A percentile compares a stretch with the other conserved stretches of the same genome.
These are phyloP conservation scores for Cephus nigrinus DNA, from an alignment of 2,888 invertebrate genomes.

Conservation along the genomic window DNA sequence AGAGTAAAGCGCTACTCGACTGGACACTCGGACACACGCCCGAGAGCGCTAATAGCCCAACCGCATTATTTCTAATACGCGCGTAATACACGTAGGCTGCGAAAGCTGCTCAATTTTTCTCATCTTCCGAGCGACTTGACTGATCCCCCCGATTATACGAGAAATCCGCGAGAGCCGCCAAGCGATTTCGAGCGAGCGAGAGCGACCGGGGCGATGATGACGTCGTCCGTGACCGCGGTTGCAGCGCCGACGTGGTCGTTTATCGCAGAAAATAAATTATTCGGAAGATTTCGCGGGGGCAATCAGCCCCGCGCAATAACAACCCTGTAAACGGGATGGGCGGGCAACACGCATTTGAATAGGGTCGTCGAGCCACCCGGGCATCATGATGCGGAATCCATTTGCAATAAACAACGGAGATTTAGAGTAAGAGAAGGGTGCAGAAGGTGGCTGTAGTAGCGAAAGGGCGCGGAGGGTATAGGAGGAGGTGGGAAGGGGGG, in stretches of 20 bases:
- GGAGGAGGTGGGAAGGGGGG: background rate
- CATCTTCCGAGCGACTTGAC: conserved; percentile 52
- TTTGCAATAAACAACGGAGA: conserved; percentile 67
- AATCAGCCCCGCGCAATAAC: conserved; percentile 56
- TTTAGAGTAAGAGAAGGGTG: conserved; percentile 42
- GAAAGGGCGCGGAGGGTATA: background rate
- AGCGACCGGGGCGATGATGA: background rate
- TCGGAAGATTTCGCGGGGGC: conserved; percentile 55
- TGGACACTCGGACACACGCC: conserved; percentile 18
- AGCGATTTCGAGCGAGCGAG: background rate
- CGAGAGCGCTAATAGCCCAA: conserved; percentile 54
- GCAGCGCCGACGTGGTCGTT: background rate
- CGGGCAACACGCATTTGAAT: conserved; percentile 57
- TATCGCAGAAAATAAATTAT: conserved; percentile 55
- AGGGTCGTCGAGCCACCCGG: conserved; percentile 53
- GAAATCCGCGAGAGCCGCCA: background rate
- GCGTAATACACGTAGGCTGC: background rate
- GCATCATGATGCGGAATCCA: conserved; percentile 64
- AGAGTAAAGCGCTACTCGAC: background rate
- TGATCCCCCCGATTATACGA: conserved; percentile 36
- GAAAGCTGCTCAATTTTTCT: conserved; percentile 63
- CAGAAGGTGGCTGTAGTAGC: conserved; percentile 2
- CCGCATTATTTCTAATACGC: conserved; percentile 44
- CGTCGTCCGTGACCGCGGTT: background rate
- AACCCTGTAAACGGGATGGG: conserved; percentile 40